Conservation (phyloP, 2,113 vertebrate species). For the Spea bombifrons region DNA sequence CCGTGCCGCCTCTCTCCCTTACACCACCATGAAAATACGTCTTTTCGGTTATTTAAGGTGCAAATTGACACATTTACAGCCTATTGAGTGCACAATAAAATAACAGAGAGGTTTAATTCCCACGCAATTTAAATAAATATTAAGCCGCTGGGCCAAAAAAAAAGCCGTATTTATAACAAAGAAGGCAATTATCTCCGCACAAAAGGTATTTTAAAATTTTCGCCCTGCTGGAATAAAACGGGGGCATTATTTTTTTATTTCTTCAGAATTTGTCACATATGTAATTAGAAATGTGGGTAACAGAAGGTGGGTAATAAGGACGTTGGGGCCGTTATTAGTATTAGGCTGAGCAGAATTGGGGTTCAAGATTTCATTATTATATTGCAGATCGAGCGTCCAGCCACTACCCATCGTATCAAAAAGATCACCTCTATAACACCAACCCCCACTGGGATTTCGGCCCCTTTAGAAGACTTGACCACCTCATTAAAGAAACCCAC, state of each 20-base stretch:
- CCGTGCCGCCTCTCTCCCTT: not conserved
- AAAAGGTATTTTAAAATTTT: too few species aligned
- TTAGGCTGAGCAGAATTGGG: too few species aligned
- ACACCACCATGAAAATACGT: not conserved
- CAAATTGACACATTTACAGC: not conserved
- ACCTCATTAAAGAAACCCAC: slow-evolving; percentile 77
- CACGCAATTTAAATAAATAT: not conserved
- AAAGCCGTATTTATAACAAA: not conserved
- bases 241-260: too few species aligned
- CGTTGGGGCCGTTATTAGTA: too few species aligned
- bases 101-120: not conserved
- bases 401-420: slow-evolving; percentile 88
- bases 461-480: slow-evolving; percentile 75
- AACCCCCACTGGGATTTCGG: slow-evolving; percentile 89
- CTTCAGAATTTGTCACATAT: too few species aligned
- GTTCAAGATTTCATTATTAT: not conserved
- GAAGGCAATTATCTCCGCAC: too few species aligned
- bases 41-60: fast-evolving
- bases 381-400: slow-evolving; percentile 73
- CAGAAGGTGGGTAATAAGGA: too few species aligned
- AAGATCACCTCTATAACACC: slow-evolving; percentile 86
- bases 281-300: too few species aligned
- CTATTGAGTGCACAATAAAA: not conserved
- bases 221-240: too few species aligned
- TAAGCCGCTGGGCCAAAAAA: not conserved